Evolutionary conservation across 2,113 vertebrate genomes (phyloP).

Genomic region (Rhinoderma darwinii): DNA sequence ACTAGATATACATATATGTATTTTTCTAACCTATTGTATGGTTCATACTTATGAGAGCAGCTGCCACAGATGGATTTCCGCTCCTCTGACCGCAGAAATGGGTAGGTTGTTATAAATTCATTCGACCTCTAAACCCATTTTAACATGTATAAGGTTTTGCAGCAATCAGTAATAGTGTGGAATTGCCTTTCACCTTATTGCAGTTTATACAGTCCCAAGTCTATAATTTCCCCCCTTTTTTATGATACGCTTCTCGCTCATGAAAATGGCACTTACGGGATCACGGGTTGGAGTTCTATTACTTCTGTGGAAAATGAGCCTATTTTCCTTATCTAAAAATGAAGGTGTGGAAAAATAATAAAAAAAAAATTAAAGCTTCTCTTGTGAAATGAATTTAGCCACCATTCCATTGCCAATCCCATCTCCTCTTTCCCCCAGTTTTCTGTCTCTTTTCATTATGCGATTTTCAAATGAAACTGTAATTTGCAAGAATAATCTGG

Average conservation of each 20-base stretch:
- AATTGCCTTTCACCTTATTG: slow-evolving; percentile 60
- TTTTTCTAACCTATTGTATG: not conserved
- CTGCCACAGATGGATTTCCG: slow-evolving; percentile 23
- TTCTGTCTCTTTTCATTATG: slow-evolving; percentile 37
- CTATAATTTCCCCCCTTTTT: slow-evolving; percentile 58
- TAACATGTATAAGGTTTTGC: slow-evolving; percentile 55
- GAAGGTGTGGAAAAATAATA: slow-evolving; percentile 31
- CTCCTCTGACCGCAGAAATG: slow-evolving; percentile 17
- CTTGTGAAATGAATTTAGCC: slow-evolving; percentile 47
- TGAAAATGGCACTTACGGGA: slow-evolving; percentile 58
- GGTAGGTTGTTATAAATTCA: slow-evolving; percentile 47
- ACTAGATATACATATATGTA: slow-evolving; percentile 24
- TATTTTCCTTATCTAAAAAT: slow-evolving; percentile 59
- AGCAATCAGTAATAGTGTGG: slow-evolving; percentile 58
- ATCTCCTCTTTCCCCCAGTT: not conserved
- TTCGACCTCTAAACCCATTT: slow-evolving; percentile 58
- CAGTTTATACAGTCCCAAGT: slow-evolving; percentile 56
- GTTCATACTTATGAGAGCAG: not conserved
- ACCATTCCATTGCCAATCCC: slow-evolving; percentile 10
- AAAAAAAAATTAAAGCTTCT: slow-evolving; percentile 28
- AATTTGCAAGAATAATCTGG: slow-evolving; percentile 23
- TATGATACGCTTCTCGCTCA: slow-evolving; percentile 57
- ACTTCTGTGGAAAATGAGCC: slow-evolving; percentile 56
- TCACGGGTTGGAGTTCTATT: slow-evolving; percentile 53
- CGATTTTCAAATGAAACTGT: slow-evolving; percentile 29